Conservation (phyloP, 2,113 vertebrate genomes). For the Phoxinus phoxinus region DNA sequence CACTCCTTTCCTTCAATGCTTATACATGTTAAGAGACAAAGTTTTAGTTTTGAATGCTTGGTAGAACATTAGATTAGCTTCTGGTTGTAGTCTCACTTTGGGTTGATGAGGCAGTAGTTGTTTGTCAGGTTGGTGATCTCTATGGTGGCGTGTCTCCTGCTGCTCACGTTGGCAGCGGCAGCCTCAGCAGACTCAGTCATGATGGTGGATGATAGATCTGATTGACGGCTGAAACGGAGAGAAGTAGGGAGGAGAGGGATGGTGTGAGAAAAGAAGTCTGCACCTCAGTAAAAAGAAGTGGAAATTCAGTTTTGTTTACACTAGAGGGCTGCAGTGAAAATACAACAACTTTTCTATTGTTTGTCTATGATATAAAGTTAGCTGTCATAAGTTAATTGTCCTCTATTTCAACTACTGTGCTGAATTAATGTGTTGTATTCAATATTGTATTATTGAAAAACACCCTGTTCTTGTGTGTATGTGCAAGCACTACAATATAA, state of each 20-base stretch:
- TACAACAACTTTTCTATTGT: conserved; percentile 6
- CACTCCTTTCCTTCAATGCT: not conserved
- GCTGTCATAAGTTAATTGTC: not conserved
- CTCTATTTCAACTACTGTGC: not conserved
- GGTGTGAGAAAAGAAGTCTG: conserved; percentile 4
- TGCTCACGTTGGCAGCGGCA: conserved; percentile 65
- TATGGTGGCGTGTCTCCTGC: conserved; percentile 67
- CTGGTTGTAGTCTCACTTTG: conserved; percentile 63
- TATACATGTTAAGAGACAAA: not conserved
- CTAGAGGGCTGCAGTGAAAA: not conserved
- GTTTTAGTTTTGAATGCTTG: not conserved
- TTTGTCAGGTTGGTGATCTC: conserved; percentile 72
- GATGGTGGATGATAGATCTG: conserved; percentile 28
- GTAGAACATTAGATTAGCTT: conserved; percentile 6
- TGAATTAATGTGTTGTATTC: not conserved
- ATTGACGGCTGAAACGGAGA: conserved; percentile 11
- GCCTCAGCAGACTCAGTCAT: conserved; percentile 74
- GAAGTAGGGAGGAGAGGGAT: not conserved
- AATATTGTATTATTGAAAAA: not conserved
- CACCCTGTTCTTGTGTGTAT: not conserved
- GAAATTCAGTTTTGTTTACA: not conserved
- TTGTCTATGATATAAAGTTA: not conserved
- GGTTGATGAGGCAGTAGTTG: conserved; percentile 72
- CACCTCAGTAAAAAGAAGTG: conserved; percentile 8
- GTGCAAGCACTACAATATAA: conserved; percentile 1